A percentile compares a stretch with the other conserved stretches of the same genome.
Conservation (phyloP, 1,140 invertebrate genomes). For the Leptinotarsa undecemlineata region DNA sequence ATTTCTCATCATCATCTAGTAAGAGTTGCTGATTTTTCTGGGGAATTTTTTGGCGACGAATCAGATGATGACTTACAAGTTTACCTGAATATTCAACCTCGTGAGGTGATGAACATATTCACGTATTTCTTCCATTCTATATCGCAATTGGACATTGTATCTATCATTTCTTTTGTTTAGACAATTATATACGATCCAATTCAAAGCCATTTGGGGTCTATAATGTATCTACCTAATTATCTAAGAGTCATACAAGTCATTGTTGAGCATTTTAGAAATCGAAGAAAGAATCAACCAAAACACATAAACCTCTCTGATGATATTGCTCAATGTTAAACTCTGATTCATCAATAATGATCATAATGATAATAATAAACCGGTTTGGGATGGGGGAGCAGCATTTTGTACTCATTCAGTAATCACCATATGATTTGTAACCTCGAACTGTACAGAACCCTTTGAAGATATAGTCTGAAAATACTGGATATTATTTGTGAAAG, state of each 20-base stretch:
- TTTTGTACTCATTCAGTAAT: slow-evolving; percentile 55
- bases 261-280: slow-evolving; percentile 24
- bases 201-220: too few species aligned
- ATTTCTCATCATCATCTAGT: background rate
- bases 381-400: slow-evolving; percentile 43
- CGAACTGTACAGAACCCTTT: slow-evolving; percentile 1
- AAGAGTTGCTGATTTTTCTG: background rate
- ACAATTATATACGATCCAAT: too few species aligned
- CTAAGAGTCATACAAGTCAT: background rate
- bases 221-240: too few species aligned
- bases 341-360: slow-evolving; percentile 48
- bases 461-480: background rate
- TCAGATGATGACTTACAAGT: background rate
- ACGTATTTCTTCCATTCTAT: too few species aligned
- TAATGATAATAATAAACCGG: slow-evolving; percentile 48
- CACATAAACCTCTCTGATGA: slow-evolving; percentile 39
- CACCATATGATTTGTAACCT: slow-evolving; percentile 49
- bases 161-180: too few species aligned
- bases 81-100: too few species aligned
- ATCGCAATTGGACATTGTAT: too few species aligned
- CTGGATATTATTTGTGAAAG: background rate
- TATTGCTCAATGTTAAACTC: slow-evolving; percentile 50
- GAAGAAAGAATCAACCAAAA: slow-evolving; percentile 38
- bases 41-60: background rate
- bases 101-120: too few species aligned